Percentiles rank a stretch among this genome's conserved stretches.
Evolutionary conservation across 2,797 vertebrate genomes (phyloP).

Genomic region (Bradypodion pumilum): DNA sequence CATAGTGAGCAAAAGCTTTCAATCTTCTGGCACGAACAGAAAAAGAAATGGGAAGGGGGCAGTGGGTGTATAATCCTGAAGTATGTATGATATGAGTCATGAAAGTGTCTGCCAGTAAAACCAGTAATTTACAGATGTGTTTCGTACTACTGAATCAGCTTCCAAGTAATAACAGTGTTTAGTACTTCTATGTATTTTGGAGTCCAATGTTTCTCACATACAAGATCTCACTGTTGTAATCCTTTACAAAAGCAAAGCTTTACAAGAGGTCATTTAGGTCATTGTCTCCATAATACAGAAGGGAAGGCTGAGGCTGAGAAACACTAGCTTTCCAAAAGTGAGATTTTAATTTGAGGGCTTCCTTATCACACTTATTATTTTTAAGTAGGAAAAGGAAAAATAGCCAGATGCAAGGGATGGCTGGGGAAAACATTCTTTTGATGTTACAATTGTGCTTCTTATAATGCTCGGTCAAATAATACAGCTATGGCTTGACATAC

Average conservation of each 20-base stretch:
- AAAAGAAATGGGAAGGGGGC: background rate
- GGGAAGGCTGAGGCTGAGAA: background rate
- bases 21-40: background rate
- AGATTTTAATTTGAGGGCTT: background rate
- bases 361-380: background rate
- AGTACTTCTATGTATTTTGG: background rate
- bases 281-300: background rate
- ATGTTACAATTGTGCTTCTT: background rate
- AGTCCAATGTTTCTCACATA: background rate
- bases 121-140: background rate
- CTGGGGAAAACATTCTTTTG: background rate
- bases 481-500: background rate
- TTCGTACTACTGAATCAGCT: background rate
- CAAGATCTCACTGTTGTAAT: background rate
- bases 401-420: background rate
- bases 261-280: too few species aligned
- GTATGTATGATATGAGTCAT: background rate
- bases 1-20: background rate
- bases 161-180: background rate
- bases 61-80: background rate
- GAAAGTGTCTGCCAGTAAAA: background rate
- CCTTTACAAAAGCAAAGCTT: background rate
- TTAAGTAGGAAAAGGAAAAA: background rate
- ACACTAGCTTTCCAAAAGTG: background rate
- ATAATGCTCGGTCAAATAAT: background rate